Conservation (phyloP, 2,797 vertebrate species). For the Macrochelys suwanniensis region DNA sequence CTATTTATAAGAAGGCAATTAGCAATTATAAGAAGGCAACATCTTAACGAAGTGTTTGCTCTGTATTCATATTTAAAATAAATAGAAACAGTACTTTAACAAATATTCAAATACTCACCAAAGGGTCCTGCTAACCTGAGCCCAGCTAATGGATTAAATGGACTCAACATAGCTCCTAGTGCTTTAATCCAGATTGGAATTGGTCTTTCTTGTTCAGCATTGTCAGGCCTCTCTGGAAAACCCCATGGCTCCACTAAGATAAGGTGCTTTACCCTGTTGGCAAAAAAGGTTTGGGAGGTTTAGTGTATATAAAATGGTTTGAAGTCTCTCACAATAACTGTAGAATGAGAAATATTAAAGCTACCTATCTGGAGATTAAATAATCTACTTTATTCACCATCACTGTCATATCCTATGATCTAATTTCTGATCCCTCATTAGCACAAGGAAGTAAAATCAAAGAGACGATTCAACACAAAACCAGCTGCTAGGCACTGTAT, state of each 20-base stretch:
- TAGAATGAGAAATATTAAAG: not conserved
- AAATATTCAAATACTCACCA: slow-evolving; percentile 83
- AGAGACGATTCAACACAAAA: not conserved
- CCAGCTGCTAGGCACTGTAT: not conserved
- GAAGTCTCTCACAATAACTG: not conserved
- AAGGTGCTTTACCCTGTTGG: slow-evolving; percentile 90
- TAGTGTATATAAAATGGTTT: not conserved
- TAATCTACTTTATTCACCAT: not conserved
- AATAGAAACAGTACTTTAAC: slow-evolving; percentile 14
- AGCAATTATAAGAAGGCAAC: not conserved
- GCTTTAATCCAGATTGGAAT: slow-evolving; percentile 97
- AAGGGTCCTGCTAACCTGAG: slow-evolving; percentile 95
- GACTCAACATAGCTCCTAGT: slow-evolving; percentile 90
- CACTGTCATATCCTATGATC: not conserved
- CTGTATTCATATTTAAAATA: not conserved
- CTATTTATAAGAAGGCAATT: slow-evolving; percentile 12
- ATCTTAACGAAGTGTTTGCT: not conserved
- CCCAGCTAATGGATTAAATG: slow-evolving; percentile 95
- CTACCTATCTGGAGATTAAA: not conserved
- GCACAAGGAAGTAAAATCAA: not conserved
- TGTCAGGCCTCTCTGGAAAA: slow-evolving; percentile 90
- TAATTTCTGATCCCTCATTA: slow-evolving; percentile 8
- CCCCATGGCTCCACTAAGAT: slow-evolving; percentile 98
- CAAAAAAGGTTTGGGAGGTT: slow-evolving; percentile 59
- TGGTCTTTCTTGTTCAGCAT: slow-evolving; percentile 86